These are phyloP conservation scores for Polydrusus pterygomalis DNA, from an alignment of 2,888 invertebrate genomes.

Conservation along the genomic window DNA sequence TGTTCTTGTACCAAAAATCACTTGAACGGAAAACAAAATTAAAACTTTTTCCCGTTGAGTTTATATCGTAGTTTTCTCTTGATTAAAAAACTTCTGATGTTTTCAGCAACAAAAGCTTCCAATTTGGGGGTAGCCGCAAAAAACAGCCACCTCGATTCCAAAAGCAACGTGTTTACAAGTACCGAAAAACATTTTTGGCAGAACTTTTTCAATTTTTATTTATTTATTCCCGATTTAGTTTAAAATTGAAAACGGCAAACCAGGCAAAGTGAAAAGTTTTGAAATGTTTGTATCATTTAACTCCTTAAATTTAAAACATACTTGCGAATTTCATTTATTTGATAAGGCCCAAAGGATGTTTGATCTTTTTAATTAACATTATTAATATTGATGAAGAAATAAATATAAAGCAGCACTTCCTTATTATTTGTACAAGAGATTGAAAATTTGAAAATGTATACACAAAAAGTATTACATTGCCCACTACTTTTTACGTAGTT, in stretches of 20 bases:
- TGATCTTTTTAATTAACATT: conserved; percentile 17
- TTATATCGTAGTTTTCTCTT: conserved; percentile 52
- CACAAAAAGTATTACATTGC: too few relatives aligned
- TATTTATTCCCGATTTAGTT: conserved; percentile 49
- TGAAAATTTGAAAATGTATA: too few relatives aligned
- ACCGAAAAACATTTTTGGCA: conserved; percentile 36
- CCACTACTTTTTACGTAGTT: too few relatives aligned
- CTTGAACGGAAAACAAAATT: conserved; percentile 46
- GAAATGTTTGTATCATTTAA: conserved; percentile 9
- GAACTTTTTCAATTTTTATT: conserved; percentile 52
- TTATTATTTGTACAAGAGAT: too few relatives aligned
- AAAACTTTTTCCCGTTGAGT: conserved; percentile 47
- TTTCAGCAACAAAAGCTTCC: conserved; percentile 55
- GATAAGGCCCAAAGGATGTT: not conserved
- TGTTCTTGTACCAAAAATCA: conserved; percentile 38
- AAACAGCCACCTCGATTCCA: conserved; percentile 28
- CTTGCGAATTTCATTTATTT: conserved; percentile 9
- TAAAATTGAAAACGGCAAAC: conserved; percentile 30
- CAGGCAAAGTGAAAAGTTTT: conserved; percentile 19
- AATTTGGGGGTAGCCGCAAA: conserved; percentile 52
- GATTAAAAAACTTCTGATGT: conserved; percentile 52
- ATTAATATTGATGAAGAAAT: not conserved
- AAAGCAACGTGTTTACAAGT: conserved; percentile 49
- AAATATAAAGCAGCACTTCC: not conserved
- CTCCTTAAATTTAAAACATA: conserved; percentile 14